A percentile compares a stretch with the other conserved stretches of the same genome.
Conservation (phyloP, 2,113 vertebrate species). For the Hepsetus odoe region DNA sequence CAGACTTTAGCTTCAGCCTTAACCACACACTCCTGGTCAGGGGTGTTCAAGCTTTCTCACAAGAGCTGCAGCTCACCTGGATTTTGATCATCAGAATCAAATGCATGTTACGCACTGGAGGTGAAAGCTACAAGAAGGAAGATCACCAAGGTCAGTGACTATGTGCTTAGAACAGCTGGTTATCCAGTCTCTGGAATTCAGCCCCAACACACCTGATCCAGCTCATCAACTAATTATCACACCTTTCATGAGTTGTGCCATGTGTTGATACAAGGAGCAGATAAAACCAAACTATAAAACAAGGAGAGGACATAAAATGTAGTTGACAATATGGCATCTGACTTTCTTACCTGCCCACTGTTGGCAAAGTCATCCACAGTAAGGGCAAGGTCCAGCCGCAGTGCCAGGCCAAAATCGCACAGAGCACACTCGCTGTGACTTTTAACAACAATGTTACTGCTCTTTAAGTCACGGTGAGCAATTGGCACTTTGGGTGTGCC, state of each 20-base stretch:
- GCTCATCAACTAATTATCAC: not conserved
- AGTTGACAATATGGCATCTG: not conserved
- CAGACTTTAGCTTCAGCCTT: too few relatives aligned
- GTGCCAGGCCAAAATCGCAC: slow-evolving; percentile 88
- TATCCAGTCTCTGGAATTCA: too few relatives aligned
- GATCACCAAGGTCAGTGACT: not conserved
- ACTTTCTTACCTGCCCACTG: slow-evolving; percentile 82
- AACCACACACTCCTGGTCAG: too few relatives aligned
- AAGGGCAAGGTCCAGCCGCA: slow-evolving; percentile 83
- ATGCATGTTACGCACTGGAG: too few relatives aligned
- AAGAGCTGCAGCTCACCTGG: too few relatives aligned
- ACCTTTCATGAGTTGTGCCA: too few relatives aligned
- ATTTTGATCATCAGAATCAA: too few relatives aligned
- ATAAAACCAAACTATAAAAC: not conserved
- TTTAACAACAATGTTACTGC: slow-evolving; percentile 87
- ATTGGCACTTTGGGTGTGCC: slow-evolving; percentile 83
- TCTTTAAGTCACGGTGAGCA: slow-evolving; percentile 88
- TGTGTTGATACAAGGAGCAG: too few relatives aligned
- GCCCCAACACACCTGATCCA: too few relatives aligned
- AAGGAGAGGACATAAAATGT: not conserved
- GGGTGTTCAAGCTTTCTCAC: too few relatives aligned
- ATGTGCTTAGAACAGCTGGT: not conserved
- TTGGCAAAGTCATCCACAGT: slow-evolving; percentile 87
- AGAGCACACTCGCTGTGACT: slow-evolving; percentile 79
- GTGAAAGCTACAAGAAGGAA: too few relatives aligned